A percentile compares a stretch with the other conserved stretches of the same genome.
These are phyloP conservation scores for Cichladusa arquata DNA, from an alignment of 2,113 vertebrate species.

Conservation along the genomic window DNA sequence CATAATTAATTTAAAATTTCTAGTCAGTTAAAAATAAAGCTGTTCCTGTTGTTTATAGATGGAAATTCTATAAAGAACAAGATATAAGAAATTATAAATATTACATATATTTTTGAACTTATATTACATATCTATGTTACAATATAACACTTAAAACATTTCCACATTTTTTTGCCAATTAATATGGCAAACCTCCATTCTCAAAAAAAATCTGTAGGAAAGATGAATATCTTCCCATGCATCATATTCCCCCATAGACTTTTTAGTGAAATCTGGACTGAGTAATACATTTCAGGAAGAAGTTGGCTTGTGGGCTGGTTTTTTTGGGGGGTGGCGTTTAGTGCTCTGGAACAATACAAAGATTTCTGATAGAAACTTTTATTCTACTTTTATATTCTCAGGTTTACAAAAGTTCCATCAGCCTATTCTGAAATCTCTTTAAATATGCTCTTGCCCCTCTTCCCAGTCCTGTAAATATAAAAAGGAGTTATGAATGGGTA, in stretches of 20 bases:
- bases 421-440: not conserved
- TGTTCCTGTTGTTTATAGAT: not conserved
- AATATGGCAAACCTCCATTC: not conserved
- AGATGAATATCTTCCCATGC: not conserved
- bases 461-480: not conserved
- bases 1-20: not conserved
- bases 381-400: not conserved
- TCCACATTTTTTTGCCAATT: not conserved
- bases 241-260: not conserved
- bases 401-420: not conserved
- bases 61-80: not conserved
- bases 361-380: not conserved
- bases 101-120: not conserved
- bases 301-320: not conserved
- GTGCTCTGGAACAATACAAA: not conserved
- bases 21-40: not conserved
- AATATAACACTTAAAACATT: not conserved
- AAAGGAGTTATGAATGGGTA: not conserved
- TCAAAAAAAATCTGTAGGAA: not conserved
- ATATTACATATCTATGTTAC: not conserved
- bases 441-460: not conserved
- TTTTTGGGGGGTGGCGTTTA: fast-evolving
- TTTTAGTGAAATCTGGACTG: not conserved
- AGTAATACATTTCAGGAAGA: not conserved
- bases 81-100: not conserved